A percentile compares a stretch with the other conserved stretches of the same genome.
Conservation (phyloP, 2,888 invertebrate genomes). For the Asteroscopus sphinx region DNA sequence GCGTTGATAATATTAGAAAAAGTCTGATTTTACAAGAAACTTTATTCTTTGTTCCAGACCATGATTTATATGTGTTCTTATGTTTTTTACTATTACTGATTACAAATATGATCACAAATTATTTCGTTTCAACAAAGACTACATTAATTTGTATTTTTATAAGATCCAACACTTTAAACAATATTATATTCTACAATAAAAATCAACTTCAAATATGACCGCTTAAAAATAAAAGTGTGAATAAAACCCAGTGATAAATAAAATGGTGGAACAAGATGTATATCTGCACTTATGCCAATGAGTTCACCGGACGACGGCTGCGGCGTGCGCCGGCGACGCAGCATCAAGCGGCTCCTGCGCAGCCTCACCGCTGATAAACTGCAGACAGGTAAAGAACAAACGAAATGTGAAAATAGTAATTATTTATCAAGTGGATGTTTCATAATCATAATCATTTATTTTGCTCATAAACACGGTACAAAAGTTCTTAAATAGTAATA, state of each 20-base stretch:
- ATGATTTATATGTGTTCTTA: too few species aligned
- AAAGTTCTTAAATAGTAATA: too few species aligned
- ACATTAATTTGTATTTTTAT: background rate
- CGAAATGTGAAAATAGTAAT: too few species aligned
- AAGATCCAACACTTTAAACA: constrained; percentile 17
- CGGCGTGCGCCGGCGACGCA: constrained; percentile 84
- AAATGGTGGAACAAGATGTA: constrained; percentile 15
- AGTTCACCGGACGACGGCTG: constrained; percentile 75
- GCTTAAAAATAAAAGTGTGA: constrained; percentile 16
- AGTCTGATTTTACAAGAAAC: too few species aligned
- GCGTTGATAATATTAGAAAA: too few species aligned
- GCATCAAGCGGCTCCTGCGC: constrained; percentile 86
- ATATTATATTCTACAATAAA: background rate
- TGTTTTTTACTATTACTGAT: too few species aligned
- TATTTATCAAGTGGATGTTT: too few species aligned
- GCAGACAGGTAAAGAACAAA: constrained; percentile 78
- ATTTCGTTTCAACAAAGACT: too few species aligned
- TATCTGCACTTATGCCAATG: constrained; percentile 62
- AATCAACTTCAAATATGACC: constrained; percentile 24
- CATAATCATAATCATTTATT: too few species aligned
- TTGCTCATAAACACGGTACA: too few species aligned
- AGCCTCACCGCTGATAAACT: constrained; percentile 86
- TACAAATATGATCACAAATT: too few species aligned
- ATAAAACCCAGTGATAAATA: constrained; percentile 24
- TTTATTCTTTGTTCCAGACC: too few species aligned